phyloP scores from a whole-genome alignment of 2,113 vertebrate species.

The Phainopepla nitens region DNA sequence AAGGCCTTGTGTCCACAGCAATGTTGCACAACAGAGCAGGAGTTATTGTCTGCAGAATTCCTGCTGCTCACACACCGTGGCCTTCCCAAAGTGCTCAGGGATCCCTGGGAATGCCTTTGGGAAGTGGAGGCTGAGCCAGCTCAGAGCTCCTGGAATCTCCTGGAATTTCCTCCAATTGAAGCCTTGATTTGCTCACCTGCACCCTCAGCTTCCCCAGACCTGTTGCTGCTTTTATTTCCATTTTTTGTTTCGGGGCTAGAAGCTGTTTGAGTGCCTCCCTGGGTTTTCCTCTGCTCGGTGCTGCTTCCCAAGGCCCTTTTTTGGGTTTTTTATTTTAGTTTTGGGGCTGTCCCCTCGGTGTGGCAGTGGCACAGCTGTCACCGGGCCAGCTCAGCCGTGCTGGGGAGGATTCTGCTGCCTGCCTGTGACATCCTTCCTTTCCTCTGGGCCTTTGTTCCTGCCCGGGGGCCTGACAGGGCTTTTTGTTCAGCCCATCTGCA shows the following conservation, averaged over 20 bases:
- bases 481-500: not conserved
- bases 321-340: not conserved
- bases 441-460: not conserved
- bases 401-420: rapidly evolving
- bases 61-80: not conserved
- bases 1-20: not conserved
- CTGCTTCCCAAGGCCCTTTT: not conserved
- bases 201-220: not conserved
- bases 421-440: not conserved
- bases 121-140: rapidly evolving
- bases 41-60: not conserved
- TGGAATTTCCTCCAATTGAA: not conserved
- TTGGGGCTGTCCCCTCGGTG: not conserved
- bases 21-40: not conserved
- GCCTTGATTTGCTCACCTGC: not conserved
- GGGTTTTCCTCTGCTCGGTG: not conserved
- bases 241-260: rapidly evolving
- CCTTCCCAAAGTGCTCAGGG: not conserved
- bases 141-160: not conserved
- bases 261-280: not conserved
- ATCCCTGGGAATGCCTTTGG: not conserved
- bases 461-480: not conserved
- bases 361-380: not conserved
- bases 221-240: not conserved
- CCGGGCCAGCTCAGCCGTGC: rapidly evolving